Evolutionary conservation across 2,797 vertebrate genomes (phyloP).

Genomic region (Typhlichthys subterraneus): DNA sequence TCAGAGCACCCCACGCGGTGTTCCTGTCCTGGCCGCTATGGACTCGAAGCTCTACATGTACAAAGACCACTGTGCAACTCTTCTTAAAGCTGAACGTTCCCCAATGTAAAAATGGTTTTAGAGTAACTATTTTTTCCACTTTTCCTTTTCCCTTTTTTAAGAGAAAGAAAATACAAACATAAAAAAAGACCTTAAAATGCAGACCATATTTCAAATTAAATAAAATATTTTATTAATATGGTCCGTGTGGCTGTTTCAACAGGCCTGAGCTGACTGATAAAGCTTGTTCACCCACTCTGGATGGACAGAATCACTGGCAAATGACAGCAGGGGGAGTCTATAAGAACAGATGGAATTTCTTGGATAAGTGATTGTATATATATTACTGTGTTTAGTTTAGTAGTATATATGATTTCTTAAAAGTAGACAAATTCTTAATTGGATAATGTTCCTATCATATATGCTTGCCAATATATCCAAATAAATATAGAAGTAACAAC

Average conservation of each 20-base stretch:
- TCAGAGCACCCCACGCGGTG: conserved; percentile 73
- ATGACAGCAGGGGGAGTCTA: conserved; percentile 63
- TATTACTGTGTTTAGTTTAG: conserved; percentile 52
- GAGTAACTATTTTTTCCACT: conserved; percentile 40
- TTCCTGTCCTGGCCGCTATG: conserved; percentile 69
- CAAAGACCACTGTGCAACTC: conserved; percentile 60
- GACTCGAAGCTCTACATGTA: conserved; percentile 75
- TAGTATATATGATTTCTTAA: conserved; percentile 50
- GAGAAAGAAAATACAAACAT: conserved; percentile 61
- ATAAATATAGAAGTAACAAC: conserved; percentile 66
- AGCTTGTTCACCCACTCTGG: conserved; percentile 75
- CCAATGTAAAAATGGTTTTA: conserved; percentile 62
- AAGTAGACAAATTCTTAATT: conserved; percentile 62
- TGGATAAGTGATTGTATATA: conserved; percentile 54
- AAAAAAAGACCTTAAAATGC: conserved; percentile 51
- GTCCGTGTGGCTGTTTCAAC: conserved; percentile 79
- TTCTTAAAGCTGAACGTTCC: conserved; percentile 68
- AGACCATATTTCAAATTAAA: conserved; percentile 51
- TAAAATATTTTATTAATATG: conserved; percentile 76
- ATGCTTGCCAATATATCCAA: conserved; percentile 73
- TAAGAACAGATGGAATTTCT: conserved; percentile 50
- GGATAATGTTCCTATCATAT: conserved; percentile 76
- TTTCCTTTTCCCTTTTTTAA: conserved; percentile 55
- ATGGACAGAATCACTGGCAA: conserved; percentile 57
- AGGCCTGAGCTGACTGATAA: conserved; percentile 83